phyloP scores from a whole-genome alignment of 2,113 vertebrate species.

The Chaenogobius annularis region DNA sequence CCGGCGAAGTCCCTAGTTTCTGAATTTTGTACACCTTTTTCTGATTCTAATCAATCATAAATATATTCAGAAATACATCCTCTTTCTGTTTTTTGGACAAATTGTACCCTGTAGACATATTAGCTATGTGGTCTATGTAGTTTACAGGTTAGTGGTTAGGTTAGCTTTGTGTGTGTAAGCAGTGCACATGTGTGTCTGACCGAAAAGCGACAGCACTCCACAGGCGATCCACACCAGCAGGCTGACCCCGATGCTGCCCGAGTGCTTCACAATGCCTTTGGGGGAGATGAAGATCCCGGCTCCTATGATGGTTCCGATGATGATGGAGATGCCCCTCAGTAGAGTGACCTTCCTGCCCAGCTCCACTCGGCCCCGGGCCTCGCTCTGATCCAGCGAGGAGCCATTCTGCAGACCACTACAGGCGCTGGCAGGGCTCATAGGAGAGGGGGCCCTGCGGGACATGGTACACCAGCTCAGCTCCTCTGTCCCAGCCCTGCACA shows the following conservation, averaged over 20 bases:
- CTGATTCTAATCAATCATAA: too few species aligned
- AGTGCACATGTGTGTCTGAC: conserved; percentile 75
- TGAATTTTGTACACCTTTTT: too few species aligned
- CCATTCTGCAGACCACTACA: background rate
- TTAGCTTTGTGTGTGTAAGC: background rate
- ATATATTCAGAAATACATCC: too few species aligned
- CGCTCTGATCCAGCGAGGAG: background rate
- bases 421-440: background rate
- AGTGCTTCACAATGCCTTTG: conserved; percentile 90
- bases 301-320: conserved; percentile 94
- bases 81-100: too few species aligned
- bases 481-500: background rate
- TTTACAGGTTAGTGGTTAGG: too few species aligned
- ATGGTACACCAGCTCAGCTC: background rate
- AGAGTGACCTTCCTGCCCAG: conserved; percentile 93
- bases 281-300: conserved; percentile 98
- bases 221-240: conserved; percentile 88
- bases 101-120: too few species aligned
- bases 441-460: background rate
- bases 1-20: too few species aligned
- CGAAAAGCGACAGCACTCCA: conserved; percentile 91
- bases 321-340: conserved; percentile 90
- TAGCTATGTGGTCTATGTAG: too few species aligned
- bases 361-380: conserved; percentile 72
- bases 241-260: conserved; percentile 92